phyloP scores from a whole-genome alignment of 1,140 invertebrate species.

The Panagrolaimus sp. region DNA sequence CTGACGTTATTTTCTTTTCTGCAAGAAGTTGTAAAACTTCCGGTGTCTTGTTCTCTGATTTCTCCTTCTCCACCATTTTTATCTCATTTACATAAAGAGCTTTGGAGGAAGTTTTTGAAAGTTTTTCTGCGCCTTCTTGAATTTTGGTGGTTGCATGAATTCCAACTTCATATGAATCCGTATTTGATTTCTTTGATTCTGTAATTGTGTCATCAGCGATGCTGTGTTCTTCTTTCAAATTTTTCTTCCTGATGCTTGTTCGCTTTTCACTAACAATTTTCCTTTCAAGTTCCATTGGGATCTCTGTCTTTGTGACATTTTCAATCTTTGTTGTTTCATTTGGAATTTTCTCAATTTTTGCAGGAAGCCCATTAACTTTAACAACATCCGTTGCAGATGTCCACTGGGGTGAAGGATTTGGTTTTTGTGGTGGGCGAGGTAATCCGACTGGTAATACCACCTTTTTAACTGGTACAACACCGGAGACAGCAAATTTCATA shows the following conservation, averaged over 20 bases:
- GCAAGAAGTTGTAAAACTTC: not conserved
- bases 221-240: conserved; percentile 7
- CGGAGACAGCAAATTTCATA: conserved; percentile 13
- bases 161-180: conserved; percentile 7
- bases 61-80: not conserved
- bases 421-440: conserved; percentile 11
- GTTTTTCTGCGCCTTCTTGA: conserved; percentile 7
- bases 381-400: conserved; percentile 6
- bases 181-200: conserved; percentile 11
- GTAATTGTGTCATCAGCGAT: conserved; percentile 10
- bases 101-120: conserved; percentile 9
- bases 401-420: not conserved
- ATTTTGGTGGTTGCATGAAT: conserved; percentile 17
- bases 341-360: conserved; percentile 12
- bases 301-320: conserved; percentile 6
- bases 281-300: conserved; percentile 21
- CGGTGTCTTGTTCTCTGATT: too few species aligned
- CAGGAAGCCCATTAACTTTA: not conserved
- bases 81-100: not conserved
- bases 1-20: conserved; percentile 4
- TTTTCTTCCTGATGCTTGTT: conserved; percentile 29
- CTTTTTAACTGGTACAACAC: not conserved
- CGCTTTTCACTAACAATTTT: conserved; percentile 33
- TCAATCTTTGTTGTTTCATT: not conserved
- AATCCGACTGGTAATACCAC: not conserved